Evolutionary conservation across 2,113 vertebrate genomes (phyloP).

Genomic region (Phrynocephalus versicolor): DNA sequence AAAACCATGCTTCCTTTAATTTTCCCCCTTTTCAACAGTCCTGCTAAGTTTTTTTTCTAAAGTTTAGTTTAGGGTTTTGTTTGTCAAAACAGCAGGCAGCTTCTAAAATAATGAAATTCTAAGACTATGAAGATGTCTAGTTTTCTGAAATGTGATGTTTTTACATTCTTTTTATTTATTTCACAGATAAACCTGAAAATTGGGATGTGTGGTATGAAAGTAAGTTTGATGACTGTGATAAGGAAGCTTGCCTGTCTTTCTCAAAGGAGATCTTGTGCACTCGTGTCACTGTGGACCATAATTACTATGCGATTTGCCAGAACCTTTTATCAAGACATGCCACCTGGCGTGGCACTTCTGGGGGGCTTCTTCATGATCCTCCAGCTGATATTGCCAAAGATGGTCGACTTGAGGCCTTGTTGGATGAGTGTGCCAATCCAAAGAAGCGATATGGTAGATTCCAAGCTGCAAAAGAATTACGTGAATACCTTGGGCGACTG

Average conservation of each 20-base stretch:
- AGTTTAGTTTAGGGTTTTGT: not conserved
- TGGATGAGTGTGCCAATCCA: slow-evolving; percentile 96
- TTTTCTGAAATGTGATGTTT: not conserved
- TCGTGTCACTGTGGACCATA: slow-evolving; percentile 95
- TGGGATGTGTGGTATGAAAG: slow-evolving; percentile 98
- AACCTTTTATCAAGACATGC: slow-evolving; percentile 94
- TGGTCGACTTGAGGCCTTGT: slow-evolving; percentile 88
- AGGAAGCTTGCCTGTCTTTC: slow-evolving; percentile 97
- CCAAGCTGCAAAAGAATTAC: slow-evolving; percentile 91
- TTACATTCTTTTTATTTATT: slow-evolving; percentile 43
- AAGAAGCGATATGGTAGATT: slow-evolving; percentile 92
- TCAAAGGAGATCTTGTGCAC: slow-evolving; percentile 96
- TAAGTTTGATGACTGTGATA: slow-evolving; percentile 96
- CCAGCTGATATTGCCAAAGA: slow-evolving; percentile 91
- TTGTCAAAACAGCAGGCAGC: not conserved
- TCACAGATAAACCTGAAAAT: slow-evolving; percentile 94
- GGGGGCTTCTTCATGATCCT: slow-evolving; percentile 94
- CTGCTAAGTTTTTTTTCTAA: no score
- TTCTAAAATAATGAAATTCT: not conserved
- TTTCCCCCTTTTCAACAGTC: no score
- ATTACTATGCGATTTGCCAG: slow-evolving; percentile 98
- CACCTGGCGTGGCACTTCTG: slow-evolving; percentile 94
- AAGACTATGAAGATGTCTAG: not conserved
- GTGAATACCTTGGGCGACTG: slow-evolving; percentile 91
- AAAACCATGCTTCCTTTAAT: no score